phyloP scores from a whole-genome alignment of 2,888 invertebrate species.

The Stratiomys singularior region DNA sequence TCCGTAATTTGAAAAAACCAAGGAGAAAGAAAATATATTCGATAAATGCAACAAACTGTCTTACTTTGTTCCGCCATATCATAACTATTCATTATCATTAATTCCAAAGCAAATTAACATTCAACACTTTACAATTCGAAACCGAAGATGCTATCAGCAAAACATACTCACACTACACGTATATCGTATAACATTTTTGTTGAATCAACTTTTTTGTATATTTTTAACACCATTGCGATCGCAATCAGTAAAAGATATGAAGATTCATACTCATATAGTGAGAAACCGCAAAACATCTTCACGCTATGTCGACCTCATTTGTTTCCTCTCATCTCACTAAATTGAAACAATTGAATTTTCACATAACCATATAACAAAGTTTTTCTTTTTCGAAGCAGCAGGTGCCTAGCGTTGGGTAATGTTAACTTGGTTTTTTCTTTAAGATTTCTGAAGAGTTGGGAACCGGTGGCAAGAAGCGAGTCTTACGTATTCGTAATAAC shows the following conservation, averaged over 20 bases:
- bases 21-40: too few species aligned
- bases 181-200: constrained; percentile 1
- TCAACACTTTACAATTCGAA: neutral
- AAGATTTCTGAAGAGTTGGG: neutral
- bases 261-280: neutral
- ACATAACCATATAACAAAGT: neutral
- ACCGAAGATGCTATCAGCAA: neutral
- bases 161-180: too few species aligned
- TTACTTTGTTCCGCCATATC: too few species aligned
- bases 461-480: neutral
- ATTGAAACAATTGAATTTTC: constrained; percentile 10
- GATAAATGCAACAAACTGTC: too few species aligned
- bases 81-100: neutral
- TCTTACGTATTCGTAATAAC: neutral
- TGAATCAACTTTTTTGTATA: neutral
- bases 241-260: neutral
- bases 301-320: constrained; percentile 5
- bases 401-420: neutral
- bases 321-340: neutral
- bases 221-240: neutral
- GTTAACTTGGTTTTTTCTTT: neutral
- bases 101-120: neutral
- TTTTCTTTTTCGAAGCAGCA: neutral
- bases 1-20: too few species aligned
- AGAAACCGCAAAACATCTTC: constrained; percentile 23